A percentile compares a stretch with the other conserved stretches of the same genome.
Conservation (phyloP, 2,888 invertebrate species). For the Drosophila parthenogenetica region DNA sequence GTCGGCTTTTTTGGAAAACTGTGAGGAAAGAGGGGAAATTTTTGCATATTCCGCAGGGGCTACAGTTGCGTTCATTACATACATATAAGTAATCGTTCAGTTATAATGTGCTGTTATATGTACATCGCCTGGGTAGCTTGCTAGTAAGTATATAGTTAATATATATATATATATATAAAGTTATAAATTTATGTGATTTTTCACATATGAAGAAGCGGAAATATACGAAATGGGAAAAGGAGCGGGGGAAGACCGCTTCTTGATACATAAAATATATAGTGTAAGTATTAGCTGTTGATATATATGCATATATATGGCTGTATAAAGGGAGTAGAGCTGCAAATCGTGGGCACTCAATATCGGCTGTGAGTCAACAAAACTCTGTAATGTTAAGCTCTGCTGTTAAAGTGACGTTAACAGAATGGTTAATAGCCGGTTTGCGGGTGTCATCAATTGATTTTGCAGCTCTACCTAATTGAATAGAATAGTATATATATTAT, state of each 20-base stretch:
- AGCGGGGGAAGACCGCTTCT: constrained; percentile 37
- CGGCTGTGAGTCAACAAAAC: not conserved
- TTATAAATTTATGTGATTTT: constrained; percentile 2
- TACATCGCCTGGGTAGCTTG: constrained; percentile 82
- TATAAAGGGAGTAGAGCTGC: constrained; percentile 37
- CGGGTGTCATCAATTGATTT: not conserved
- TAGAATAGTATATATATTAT: constrained; percentile 40
- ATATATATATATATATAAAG: constrained; percentile 51
- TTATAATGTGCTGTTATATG: constrained; percentile 67
- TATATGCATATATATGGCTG: constrained; percentile 40
- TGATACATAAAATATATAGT: constrained; percentile 39
- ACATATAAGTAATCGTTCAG: constrained; percentile 50
- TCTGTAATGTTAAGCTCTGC: not conserved
- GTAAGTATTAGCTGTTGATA: constrained; percentile 42
- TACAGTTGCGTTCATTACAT: constrained; percentile 72
- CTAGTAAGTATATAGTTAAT: constrained; percentile 68
- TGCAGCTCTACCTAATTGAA: constrained; percentile 50
- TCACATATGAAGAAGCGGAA: constrained; percentile 43
- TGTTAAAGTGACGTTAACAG: constrained; percentile 5
- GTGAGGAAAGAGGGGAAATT: constrained; percentile 23
- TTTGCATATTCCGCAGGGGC: constrained; percentile 65
- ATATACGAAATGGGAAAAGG: constrained; percentile 37
- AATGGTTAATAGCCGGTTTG: not conserved
- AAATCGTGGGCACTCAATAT: constrained; percentile 11
- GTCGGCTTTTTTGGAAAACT: constrained; percentile 21